Conservation (phyloP, 2,888 invertebrate genomes). For the Podabrus alpinus region DNA sequence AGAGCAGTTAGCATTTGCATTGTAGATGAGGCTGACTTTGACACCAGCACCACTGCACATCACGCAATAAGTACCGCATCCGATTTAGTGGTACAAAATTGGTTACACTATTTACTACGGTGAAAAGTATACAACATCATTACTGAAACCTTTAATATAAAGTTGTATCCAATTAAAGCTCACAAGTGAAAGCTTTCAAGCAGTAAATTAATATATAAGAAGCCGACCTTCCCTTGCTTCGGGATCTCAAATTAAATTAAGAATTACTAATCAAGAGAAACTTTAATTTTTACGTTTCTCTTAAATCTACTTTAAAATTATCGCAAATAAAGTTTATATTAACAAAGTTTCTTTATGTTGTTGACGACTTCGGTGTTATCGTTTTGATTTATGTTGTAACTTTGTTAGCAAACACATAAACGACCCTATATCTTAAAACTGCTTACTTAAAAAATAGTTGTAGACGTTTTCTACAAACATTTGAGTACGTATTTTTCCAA, state of each 20-base stretch:
- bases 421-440: neutral
- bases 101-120: neutral
- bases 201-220: constrained; percentile 19
- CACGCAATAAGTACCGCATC: constrained; percentile 8
- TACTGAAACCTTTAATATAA: neutral
- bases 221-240: neutral
- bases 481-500: neutral
- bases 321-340: neutral
- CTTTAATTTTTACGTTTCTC: neutral
- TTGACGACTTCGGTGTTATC: neutral
- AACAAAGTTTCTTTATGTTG: neutral
- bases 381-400: neutral
- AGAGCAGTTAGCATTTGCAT: constrained; percentile 35
- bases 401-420: neutral
- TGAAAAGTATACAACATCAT: neutral
- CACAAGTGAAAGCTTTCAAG: constrained; percentile 11
- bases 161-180: constrained; percentile 11
- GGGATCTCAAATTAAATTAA: neutral
- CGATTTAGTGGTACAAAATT: constrained; percentile 3
- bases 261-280: neutral
- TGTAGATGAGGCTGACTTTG: constrained; percentile 33
- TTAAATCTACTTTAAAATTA: neutral
- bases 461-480: neutral
- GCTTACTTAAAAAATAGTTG: neutral
- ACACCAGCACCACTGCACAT: constrained; percentile 21